Percentiles rank a stretch among this genome's conserved stretches.
Evolutionary conservation across 2,888 invertebrate species (phyloP).

Genomic region (Drosophila leonis): DNA sequence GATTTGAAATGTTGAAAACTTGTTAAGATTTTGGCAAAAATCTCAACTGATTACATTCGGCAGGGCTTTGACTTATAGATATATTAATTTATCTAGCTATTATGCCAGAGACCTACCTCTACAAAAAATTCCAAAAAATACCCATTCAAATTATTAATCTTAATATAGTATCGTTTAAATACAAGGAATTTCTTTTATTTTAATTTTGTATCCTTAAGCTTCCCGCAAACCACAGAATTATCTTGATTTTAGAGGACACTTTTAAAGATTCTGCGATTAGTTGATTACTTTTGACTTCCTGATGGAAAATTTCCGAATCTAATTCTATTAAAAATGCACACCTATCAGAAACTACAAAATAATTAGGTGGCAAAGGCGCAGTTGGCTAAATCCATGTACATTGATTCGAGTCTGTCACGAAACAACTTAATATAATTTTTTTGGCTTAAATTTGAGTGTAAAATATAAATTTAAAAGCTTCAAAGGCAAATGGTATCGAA

Average conservation of each 20-base stretch:
- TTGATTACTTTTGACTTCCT: constrained; percentile 40
- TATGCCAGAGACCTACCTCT: too few relatives aligned
- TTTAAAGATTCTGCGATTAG: constrained; percentile 23
- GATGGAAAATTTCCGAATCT: constrained; percentile 40
- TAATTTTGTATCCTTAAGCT: neutral
- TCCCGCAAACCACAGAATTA: neutral
- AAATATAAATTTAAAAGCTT: neutral
- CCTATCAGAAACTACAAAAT: constrained; percentile 39
- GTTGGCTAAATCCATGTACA: constrained; percentile 8
- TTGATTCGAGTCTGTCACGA: constrained; percentile 3
- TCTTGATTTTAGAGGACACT: neutral
- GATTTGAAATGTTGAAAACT: too few relatives aligned
- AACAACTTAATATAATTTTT: too few relatives aligned
- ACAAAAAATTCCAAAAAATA: too few relatives aligned
- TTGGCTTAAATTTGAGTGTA: too few relatives aligned
- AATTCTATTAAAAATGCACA: constrained; percentile 52
- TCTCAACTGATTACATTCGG: too few relatives aligned
- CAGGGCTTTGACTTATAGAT: too few relatives aligned
- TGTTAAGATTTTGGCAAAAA: too few relatives aligned
- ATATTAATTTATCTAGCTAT: too few relatives aligned
- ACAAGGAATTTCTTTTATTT: neutral
- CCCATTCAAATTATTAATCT: too few relatives aligned
- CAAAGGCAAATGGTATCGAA: neutral
- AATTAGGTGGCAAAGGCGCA: constrained; percentile 16
- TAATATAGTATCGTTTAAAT: neutral